Base-by-base conservation (phyloP, 2,888 invertebrate species). In the Diachrysia chrysitis region DNA sequence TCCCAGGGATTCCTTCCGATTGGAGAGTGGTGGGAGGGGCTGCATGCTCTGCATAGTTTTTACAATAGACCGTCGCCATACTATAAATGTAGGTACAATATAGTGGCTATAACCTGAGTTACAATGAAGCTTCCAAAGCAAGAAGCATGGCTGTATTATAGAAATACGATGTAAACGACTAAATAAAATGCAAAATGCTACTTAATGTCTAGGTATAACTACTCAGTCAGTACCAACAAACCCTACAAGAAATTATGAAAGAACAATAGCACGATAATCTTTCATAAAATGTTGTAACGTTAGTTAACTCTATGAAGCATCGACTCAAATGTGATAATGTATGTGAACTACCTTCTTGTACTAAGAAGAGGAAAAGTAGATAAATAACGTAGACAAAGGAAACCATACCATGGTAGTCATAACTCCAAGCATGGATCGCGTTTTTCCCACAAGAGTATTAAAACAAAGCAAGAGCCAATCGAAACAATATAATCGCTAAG, bases 321-420 rank as follows among this genome's bases (percentile, higher is more conserved):
- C 83, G 79, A 81, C 73, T 83, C 73, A 69, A 81, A 83, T 85
- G 82, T 85, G 83, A 85, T 81, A 79, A 83, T 70, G 79, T 79
- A 77, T 79, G 85, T 84, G 85, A 90, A 85, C 93, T 93, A 93
- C 85, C 88, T 87, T 88, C 88, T 83, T 85, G 85, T 87, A 89
- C 91, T 89, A 91, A 89, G 88, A 89, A 90, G 86, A 89, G 83
- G 87, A 90, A 85, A 90, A 87, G 83, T 87, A 79, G 77, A 81
- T 84, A 90, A 88, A 85, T 88, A 92, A 90, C 90, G 88, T 92
- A 94, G 92, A 95, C 95, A 95, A 95, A 95, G 95, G 92, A 94
- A 95, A 95, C 95, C 95, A 95, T 95, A 95, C 95, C 95, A 95
- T 94, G 93, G 95, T 95, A 92, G 95, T 95, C 95, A 95, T 95